phyloP scores from a whole-genome alignment of 1,140 invertebrate species.

The Homarus americanus region DNA sequence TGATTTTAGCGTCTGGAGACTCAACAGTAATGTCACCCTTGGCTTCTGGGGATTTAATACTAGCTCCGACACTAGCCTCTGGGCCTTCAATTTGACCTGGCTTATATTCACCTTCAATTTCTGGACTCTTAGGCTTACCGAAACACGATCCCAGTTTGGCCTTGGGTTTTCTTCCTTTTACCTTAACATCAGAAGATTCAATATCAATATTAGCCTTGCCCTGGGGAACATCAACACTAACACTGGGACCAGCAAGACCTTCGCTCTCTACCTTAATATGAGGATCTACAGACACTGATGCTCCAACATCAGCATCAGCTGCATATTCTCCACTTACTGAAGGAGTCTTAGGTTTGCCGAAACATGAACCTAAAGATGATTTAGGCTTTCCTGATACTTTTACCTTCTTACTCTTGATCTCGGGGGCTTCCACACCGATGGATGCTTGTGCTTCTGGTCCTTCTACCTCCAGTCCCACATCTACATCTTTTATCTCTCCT shows the following conservation, averaged over 20 bases:
- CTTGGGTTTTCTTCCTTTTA: constrained; percentile 46
- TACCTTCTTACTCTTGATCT: constrained; percentile 28
- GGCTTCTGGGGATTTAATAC: constrained; percentile 18
- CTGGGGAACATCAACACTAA: constrained; percentile 7
- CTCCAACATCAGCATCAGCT: constrained; percentile 15
- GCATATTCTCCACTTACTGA: constrained; percentile 38
- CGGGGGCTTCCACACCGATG: constrained; percentile 14
- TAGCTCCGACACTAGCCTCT: constrained; percentile 5
- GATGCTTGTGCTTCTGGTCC: constrained; percentile 9
- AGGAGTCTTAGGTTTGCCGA: constrained; percentile 51
- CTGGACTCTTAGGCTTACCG: constrained; percentile 47
- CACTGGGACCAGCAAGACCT: constrained; percentile 17
- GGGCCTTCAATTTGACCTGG: constrained; percentile 32
- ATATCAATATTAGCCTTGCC: constrained; percentile 28
- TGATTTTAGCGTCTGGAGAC: constrained; percentile 23
- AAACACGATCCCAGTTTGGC: constrained; percentile 47
- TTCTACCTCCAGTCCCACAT: background rate
- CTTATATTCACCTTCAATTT: constrained; percentile 52
- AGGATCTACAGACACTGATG: constrained; percentile 18
- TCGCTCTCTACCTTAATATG: constrained; percentile 22
- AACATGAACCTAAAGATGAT: constrained; percentile 60
- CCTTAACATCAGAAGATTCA: constrained; percentile 32
- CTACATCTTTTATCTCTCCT: constrained; percentile 15
- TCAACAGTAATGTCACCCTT: constrained; percentile 33
- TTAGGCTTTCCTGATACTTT: constrained; percentile 41